Percentiles rank a stretch among this genome's conserved stretches.
phyloP scores from a whole-genome alignment of 2,888 invertebrate genomes.

The Gerris lacustris region DNA sequence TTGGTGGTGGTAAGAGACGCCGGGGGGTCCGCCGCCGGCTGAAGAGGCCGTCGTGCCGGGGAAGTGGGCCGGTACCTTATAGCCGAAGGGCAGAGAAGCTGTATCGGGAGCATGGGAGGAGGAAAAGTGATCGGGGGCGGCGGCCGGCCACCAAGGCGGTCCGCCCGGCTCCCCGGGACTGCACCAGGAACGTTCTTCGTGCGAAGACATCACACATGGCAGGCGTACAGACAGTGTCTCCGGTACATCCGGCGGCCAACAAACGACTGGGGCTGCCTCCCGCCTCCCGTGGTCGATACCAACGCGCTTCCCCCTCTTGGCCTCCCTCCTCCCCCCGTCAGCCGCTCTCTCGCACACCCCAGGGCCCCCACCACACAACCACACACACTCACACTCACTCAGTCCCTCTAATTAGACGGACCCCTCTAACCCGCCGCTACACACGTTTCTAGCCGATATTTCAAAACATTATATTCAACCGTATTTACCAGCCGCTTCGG shows the following conservation, averaged over 20 bases:
- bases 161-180: constrained; percentile 35
- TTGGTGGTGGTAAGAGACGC: constrained; percentile 16
- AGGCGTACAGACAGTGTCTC: constrained; percentile 5
- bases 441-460: too few relatives aligned
- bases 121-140: constrained; percentile 17
- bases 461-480: too few relatives aligned
- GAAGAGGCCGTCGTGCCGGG: constrained; percentile 38
- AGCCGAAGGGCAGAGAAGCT: constrained; percentile 29
- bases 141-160: constrained; percentile 28
- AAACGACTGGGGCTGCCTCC: constrained; percentile 31
- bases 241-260: constrained; percentile 21
- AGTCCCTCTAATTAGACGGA: background rate
- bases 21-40: constrained; percentile 31
- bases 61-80: constrained; percentile 40
- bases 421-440: too few relatives aligned
- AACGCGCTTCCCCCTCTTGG: constrained; percentile 36
- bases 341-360: background rate
- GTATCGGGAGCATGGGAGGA: constrained; percentile 23
- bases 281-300: constrained; percentile 37
- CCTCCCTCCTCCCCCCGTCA: constrained; percentile 8
- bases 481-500: too few relatives aligned
- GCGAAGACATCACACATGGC: constrained; percentile 12
- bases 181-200: constrained; percentile 34
- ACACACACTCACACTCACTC: background rate
- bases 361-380: background rate